Conservation (phyloP, 2,797 vertebrate genomes). For the Caiman crocodilus region DNA sequence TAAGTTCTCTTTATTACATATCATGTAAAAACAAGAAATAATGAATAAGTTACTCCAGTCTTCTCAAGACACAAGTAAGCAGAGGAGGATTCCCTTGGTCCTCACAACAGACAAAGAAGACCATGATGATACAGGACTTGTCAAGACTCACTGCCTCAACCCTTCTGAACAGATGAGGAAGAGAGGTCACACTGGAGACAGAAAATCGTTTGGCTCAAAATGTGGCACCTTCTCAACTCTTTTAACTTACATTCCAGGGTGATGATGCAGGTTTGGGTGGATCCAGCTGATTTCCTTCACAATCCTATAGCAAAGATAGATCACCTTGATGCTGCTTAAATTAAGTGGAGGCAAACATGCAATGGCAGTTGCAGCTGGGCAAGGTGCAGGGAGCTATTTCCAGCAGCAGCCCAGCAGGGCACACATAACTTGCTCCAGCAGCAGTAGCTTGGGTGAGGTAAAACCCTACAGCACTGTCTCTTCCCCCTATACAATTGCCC, state of each 20-base stretch:
- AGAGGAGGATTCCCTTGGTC: background rate
- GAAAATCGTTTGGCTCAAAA: accelerated
- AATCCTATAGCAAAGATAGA: no score
- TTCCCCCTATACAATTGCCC: accelerated
- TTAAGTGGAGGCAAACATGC: no score
- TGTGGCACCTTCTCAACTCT: background rate
- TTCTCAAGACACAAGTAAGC: background rate
- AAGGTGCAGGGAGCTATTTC: no score
- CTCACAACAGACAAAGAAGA: background rate
- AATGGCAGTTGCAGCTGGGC: no score
- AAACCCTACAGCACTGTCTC: background rate
- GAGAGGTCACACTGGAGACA: no score
- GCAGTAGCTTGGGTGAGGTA: background rate
- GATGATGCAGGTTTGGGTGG: background rate
- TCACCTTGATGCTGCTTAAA: no score
- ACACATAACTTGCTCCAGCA: no score
- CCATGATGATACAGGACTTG: background rate
- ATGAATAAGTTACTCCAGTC: background rate
- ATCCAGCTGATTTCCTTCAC: background rate
- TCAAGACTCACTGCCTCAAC: background rate
- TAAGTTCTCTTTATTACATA: background rate
- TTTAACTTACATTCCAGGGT: background rate
- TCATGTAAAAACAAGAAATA: background rate
- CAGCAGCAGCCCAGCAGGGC: no score
- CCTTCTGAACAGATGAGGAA: background rate